Base-by-base conservation (phyloP, 2,888 invertebrate species). In the Idaea biselata region DNA sequence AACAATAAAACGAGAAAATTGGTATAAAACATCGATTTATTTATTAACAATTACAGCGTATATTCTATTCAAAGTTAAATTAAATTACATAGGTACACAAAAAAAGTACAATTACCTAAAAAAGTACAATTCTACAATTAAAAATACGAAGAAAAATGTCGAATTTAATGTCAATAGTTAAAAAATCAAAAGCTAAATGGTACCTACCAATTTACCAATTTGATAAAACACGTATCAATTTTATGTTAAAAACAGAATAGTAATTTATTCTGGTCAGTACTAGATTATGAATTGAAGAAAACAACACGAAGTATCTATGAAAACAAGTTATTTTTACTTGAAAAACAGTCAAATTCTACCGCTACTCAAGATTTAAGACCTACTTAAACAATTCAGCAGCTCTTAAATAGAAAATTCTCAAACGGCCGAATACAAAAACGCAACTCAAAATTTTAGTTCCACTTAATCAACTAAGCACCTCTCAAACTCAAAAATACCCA, bases 21-120 rank as follows among this genome's bases (percentile, higher is more conserved):
- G 68, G 73, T 75, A 77, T 79, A 82, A 81, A 83, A 82, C 77
- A 80, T 80, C 69, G 74, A 81, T 81, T 87, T 86, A 84, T 86
- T 86, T 78, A 8, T 81, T 73, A 88, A 88, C 86, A 88, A 77
- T 82, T 82, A 81, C 81, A 77, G 73, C 71, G 76, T 83, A 81
- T 75, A 79, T 76, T 80, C 79, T 84, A 87, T 86, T 87, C 86
- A 87, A 87, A 86, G 83, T 77, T 78, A 69, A 82, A 87, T 83
- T 76, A 83, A 83, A 86, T 82, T 82, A 84, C 81, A 80, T 80
- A 69, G 62, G 63, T 62, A 58, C 56, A 75, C 65, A 74, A 77
- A 76, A 73, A 78, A 74, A 78, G 74, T 74, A 78, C 72, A 72
- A 56, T 18, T 67, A 75, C 66, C 60, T 73, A 66, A 69, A 68